phyloP scores from a whole-genome alignment of 2,888 invertebrate genomes.

The Tipula vernalis region DNA sequence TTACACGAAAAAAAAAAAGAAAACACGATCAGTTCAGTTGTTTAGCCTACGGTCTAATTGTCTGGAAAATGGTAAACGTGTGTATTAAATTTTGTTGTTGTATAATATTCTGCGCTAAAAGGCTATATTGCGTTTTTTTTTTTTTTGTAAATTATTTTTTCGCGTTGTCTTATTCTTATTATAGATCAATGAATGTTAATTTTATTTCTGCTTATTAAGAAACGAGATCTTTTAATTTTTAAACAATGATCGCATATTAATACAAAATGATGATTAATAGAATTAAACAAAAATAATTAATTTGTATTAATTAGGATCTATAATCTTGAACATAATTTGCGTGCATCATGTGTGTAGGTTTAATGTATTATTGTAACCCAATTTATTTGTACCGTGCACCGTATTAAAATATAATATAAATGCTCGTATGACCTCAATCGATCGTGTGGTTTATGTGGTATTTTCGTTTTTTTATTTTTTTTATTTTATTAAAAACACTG shows the following conservation, averaged over 20 bases:
- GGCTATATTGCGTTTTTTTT: not conserved
- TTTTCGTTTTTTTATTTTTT: not conserved
- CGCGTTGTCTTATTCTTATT: not conserved
- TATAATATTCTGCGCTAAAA: not conserved
- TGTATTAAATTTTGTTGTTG: not conserved
- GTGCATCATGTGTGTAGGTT: not conserved
- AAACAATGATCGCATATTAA: not conserved
- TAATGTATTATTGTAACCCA: not conserved
- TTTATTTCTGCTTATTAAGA: not conserved
- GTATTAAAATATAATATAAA: not conserved
- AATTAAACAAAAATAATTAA: not conserved
- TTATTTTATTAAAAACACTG: not conserved
- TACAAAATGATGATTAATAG: not conserved
- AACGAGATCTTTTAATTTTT: not conserved
- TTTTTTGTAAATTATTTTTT: not conserved
- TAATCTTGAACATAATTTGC: not conserved
- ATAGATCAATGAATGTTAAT: not conserved
- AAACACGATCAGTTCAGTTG: not conserved
- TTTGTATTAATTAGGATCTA: not conserved
- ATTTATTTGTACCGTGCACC: not conserved
- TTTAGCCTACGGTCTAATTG: conserved; percentile 4
- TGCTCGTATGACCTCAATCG: not conserved
- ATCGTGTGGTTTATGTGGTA: not conserved
- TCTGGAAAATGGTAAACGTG: conserved; percentile 4
- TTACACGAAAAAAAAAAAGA: not conserved